These are phyloP conservation scores for Tuta absoluta DNA, from an alignment of 2,888 invertebrate species.

Conservation along the genomic window DNA sequence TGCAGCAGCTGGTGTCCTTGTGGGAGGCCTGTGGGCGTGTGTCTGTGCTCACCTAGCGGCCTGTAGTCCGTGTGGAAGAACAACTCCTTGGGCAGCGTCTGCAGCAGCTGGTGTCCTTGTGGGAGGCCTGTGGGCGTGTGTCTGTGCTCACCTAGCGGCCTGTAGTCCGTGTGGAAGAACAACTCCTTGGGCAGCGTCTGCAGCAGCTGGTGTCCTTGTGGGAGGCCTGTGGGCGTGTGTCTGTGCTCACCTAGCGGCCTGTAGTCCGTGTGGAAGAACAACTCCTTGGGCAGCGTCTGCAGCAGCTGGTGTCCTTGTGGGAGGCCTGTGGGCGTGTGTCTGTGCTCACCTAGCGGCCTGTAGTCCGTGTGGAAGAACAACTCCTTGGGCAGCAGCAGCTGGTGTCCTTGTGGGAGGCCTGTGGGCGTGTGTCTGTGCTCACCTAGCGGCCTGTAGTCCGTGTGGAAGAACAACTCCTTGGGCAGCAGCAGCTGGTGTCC, in stretches of 20 bases:
- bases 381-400: neutral
- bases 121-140: neutral
- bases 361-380: neutral
- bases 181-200: neutral
- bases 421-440: neutral
- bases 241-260: slow-evolving; percentile 54
- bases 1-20: slow-evolving; percentile 77
- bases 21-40: slow-evolving; percentile 86
- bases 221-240: neutral
- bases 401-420: neutral
- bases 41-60: neutral
- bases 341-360: neutral
- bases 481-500: neutral
- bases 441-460: neutral
- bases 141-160: neutral
- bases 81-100: neutral
- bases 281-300: slow-evolving; percentile 89
- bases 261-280: slow-evolving; percentile 99
- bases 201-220: neutral
- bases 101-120: neutral
- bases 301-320: slow-evolving; percentile 83
- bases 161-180: neutral
- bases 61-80: neutral
- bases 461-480: neutral
- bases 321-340: slow-evolving; percentile 78